These are phyloP conservation scores for Hemibagrus guttatus DNA, from an alignment of 2,797 vertebrate genomes.

Conservation along the genomic window DNA sequence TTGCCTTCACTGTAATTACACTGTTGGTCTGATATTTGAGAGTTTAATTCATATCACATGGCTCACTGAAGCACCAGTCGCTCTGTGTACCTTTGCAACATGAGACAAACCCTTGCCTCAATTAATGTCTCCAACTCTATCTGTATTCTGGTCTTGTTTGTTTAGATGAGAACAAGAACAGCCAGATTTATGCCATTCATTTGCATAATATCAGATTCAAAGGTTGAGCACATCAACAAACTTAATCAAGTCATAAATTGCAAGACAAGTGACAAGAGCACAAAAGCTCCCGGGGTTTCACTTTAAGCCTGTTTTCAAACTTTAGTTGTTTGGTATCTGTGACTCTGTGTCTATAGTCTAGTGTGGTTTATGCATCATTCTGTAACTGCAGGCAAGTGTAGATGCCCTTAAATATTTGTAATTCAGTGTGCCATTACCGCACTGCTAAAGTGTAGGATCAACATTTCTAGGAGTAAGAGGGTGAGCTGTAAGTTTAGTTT, in stretches of 20 bases:
- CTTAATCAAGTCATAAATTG: constrained; percentile 52
- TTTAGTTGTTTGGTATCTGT: not conserved
- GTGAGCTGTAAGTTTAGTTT: constrained; percentile 2
- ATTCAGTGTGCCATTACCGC: not conserved
- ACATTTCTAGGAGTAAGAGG: not conserved
- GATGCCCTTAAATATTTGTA: not conserved
- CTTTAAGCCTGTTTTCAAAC: constrained; percentile 18
- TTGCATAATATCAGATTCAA: constrained; percentile 54
- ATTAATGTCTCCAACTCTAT: constrained; percentile 46
- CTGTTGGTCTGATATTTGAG: not conserved
- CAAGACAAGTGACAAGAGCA: constrained; percentile 39
- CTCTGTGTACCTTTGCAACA: constrained; percentile 22
- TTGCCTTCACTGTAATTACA: not conserved
- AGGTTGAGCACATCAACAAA: constrained; percentile 53
- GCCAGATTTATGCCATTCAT: constrained; percentile 53
- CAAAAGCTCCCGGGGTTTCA: constrained; percentile 25
- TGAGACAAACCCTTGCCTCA: constrained; percentile 42
- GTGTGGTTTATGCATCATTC: not conserved
- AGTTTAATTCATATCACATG: constrained; percentile 44
- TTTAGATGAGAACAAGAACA: constrained; percentile 53
- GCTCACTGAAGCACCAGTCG: constrained; percentile 29
- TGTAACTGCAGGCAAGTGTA: not conserved
- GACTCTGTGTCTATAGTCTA: not conserved
- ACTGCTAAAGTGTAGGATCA: not conserved
- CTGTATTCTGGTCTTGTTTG: constrained; percentile 49